A percentile compares a stretch with the other conserved stretches of the same genome.
phyloP scores from a whole-genome alignment of 2,113 vertebrate species.

The Ahaetulla prasina region DNA sequence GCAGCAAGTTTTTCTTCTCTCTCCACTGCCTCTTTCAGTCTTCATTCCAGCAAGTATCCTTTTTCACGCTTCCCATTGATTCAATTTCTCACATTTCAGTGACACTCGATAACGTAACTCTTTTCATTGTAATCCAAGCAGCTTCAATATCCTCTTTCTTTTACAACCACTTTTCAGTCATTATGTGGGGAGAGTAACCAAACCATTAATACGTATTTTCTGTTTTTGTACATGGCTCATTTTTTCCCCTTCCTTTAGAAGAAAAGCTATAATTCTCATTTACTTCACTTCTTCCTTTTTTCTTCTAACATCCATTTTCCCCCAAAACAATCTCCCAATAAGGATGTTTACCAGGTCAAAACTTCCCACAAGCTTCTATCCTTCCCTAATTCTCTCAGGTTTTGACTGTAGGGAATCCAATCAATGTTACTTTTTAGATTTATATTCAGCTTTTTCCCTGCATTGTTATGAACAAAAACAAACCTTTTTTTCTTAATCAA shows the following conservation, averaged over 20 bases:
- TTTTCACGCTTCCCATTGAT: not conserved
- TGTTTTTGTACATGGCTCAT: not conserved
- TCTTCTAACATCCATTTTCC: not conserved
- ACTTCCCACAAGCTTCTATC: not conserved
- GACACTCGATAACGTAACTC: not conserved
- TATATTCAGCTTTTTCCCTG: not conserved
- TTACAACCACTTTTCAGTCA: not conserved
- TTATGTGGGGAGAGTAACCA: not conserved
- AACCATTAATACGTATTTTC: not conserved
- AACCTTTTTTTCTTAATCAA: too few relatives aligned
- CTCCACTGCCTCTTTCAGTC: not conserved
- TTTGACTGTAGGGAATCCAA: not conserved
- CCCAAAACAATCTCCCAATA: not conserved
- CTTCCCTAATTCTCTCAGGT: not conserved
- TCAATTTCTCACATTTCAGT: not conserved
- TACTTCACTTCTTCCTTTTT: not conserved
- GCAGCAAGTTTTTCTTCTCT: not conserved
- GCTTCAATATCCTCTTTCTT: not conserved
- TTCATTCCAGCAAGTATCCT: not conserved
- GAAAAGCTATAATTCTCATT: not conserved
- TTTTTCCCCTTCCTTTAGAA: not conserved
- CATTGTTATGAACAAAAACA: not conserved
- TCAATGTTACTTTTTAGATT: not conserved
- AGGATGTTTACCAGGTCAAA: not conserved
- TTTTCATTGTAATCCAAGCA: not conserved